Evolutionary conservation across 2,113 vertebrate genomes (phyloP), one percentile per base, ranked within the genome.

Genomic region (Leiothrix lutea): DNA sequence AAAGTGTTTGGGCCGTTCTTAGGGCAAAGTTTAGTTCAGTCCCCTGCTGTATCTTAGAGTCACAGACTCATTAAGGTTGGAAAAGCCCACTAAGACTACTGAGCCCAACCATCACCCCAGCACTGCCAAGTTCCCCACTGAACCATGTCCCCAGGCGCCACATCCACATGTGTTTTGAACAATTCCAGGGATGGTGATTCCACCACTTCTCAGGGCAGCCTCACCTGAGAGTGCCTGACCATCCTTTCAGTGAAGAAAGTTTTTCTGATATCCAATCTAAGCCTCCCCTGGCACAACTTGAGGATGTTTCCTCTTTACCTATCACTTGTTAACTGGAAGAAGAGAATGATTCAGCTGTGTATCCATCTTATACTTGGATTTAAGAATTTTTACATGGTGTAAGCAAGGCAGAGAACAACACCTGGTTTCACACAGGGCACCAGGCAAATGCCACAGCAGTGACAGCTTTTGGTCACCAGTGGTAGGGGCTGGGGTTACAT

Each of bases 61-160:
- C 62, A 75, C 12, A 48, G 40, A 42, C 38, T 33, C 5, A 42
- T 48, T 28, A 24, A 36, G 10, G 10, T 54, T 47, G 25, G 70
- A 42, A 62, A 75, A 70, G 40, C 12, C 14, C 2, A 1, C 29
- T 28, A 11, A 47, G 24, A 8, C 12, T 14, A 28, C 58, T 0
- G 0, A 23, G 29, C 23, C 47, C 70, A 61, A 31, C 21, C 6
- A 14, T 22, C 10, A 22, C 14, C 44, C 29, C 25, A 69, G 21
- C 31, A 35, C 47, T 54, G 54, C 62, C 54, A 31, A 22, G 11
- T 9, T 31, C 29, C 25, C n/a, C 62, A 35, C 36, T 18, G 19
- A 40, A 31, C 21, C 29, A 11, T 5, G 14, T 26, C n/a, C n/a
- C 31, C 70, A 69, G 1, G 14, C 28, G 40, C 6, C 64, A 82